Base-by-base conservation (phyloP, 2,888 invertebrate species). In the Cyclophora albipunctata region DNA sequence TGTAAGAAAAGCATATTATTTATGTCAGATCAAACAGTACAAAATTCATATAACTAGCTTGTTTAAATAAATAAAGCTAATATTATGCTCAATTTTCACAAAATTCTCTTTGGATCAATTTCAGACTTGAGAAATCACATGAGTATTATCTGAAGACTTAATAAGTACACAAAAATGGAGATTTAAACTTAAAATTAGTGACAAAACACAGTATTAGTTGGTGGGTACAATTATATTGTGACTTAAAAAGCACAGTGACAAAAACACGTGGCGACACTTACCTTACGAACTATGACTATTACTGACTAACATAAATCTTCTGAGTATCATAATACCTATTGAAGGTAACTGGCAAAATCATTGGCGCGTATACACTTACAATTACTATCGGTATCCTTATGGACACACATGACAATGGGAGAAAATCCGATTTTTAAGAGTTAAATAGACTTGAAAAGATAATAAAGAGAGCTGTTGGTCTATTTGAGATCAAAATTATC, bases 81-180 rank as follows among this genome's bases (percentile, higher is more conserved):
- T 20, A 43, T 43, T 43, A 34, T 49, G 47, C 47, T 51, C 45
- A 58, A 49, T 54, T 51, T 48, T 52, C 53, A 59, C 48, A 50
- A 60, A 58, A 52, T 51, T 59, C 62, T 73, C 73, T 73, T 73
- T 73, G 73, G 73, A 66, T 66, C 59, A 57, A 63, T 81, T 51
- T 61, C 82, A 82, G 83, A 81, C 83, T 81, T 77, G 52, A 55
- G 64, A 71, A 73, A 78, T 69, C 64, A 71, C 66, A 64, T 58
- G 63, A 58, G 54, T 64, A 54, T 65, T 62, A 64, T 62, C 60
- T 37, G 5, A 37, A 37, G 5, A 37, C 37, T 37, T 37, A 37
- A 37, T 37, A 37, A 37, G 37, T 37, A 37, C 37, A 37, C 4
- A 37, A 37, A 5, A 5, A 5, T 48, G 55, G 57, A 55, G 58